Conservation (phyloP, 2,797 vertebrate genomes). For the Galago senegalensis region DNA sequence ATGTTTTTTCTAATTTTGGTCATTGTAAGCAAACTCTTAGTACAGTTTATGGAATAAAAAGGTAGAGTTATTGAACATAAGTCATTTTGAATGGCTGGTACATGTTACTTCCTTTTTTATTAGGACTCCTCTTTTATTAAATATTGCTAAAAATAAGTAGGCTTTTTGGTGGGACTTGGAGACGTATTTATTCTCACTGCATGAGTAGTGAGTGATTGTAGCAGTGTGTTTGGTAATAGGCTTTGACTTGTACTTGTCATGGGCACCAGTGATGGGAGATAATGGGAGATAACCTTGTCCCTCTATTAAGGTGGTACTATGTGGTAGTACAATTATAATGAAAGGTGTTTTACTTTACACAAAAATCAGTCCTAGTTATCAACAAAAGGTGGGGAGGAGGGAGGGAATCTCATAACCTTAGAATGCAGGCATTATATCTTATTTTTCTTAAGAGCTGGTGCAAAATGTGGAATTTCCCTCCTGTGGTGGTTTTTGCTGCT, state of each 20-base stretch:
- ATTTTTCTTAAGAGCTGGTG: neutral
- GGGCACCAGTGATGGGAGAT: neutral
- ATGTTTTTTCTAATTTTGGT: neutral
- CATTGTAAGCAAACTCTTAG: neutral
- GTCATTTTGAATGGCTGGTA: neutral
- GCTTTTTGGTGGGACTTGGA: neutral
- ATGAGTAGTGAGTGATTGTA: neutral
- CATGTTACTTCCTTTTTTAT: neutral
- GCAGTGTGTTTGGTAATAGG: neutral
- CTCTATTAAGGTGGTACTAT: neutral
- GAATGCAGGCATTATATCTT: neutral
- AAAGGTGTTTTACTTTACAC: neutral
- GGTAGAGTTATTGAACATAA: neutral
- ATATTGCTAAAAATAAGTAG: neutral
- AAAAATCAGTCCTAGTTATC: neutral
- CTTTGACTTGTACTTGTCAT: neutral
- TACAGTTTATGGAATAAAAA: neutral
- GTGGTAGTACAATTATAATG: neutral
- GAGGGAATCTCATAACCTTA: neutral
- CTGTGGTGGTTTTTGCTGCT: neutral
- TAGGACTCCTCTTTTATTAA: neutral
- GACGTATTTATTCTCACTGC: neutral
- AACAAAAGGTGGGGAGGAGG: neutral
- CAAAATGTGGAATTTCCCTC: neutral
- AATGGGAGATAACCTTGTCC: neutral